A percentile compares a stretch with the other conserved stretches of the same genome.
phyloP scores from a whole-genome alignment of 2,113 vertebrate genomes.

The Sinocyclocheilus grahami region DNA sequence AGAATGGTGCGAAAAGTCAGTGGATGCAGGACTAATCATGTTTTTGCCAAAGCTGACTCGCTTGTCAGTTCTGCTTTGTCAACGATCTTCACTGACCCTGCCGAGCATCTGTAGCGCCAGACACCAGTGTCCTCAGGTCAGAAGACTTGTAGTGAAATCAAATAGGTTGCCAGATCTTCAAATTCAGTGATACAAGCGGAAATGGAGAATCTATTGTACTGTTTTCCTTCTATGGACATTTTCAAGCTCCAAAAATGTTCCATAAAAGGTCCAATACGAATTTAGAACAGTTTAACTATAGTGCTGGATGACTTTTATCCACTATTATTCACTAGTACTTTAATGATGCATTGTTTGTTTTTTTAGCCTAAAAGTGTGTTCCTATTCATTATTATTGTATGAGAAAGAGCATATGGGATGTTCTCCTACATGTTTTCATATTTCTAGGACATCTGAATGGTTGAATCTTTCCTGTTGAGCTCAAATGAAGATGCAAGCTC shows the following conservation, averaged over 20 bases:
- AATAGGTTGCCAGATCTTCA: not conserved
- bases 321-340: too few relatives aligned
- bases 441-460: not conserved
- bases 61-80: slow-evolving; percentile 8
- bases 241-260: not conserved
- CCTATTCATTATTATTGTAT: not conserved
- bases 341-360: not conserved
- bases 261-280: too few relatives aligned
- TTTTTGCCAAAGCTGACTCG: not conserved
- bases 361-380: not conserved
- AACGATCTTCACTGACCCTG: not conserved
- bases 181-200: not conserved
- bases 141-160: not conserved
- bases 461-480: not conserved
- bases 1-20: not conserved
- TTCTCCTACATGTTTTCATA: not conserved
- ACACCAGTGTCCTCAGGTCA: not conserved
- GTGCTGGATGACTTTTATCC: not conserved
- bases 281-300: not conserved
- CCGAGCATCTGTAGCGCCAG: not conserved
- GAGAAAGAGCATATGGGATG: not conserved
- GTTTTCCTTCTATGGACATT: not conserved
- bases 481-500: not conserved
- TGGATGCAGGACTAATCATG: slow-evolving; percentile 11
- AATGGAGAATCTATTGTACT: not conserved